A percentile compares a stretch with the other conserved stretches of the same genome.
These are phyloP conservation scores for Galbula dea DNA, from an alignment of 2,113 vertebrate genomes.

Conservation along the genomic window DNA sequence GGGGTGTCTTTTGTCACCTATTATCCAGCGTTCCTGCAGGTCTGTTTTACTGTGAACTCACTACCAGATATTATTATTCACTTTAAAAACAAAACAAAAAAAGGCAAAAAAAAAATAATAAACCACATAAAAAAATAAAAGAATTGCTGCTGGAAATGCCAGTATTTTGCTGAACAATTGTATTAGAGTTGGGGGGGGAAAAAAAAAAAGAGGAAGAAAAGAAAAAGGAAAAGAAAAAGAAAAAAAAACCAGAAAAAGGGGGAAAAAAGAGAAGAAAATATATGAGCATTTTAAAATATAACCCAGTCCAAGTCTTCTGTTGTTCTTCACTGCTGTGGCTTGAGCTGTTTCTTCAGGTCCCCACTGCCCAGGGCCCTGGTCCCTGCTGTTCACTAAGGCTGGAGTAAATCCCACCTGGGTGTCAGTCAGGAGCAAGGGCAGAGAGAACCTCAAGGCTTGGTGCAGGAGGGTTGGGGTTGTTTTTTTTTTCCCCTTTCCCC, in stretches of 20 bases:
- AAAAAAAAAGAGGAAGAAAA: not conserved
- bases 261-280: slow-evolving; percentile 31
- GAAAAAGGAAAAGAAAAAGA: not conserved
- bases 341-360: not conserved
- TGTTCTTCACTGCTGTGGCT: not conserved
- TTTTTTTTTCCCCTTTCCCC: not conserved
- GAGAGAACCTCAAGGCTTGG: not conserved
- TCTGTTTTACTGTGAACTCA: slow-evolving; percentile 73
- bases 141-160: not conserved
- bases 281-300: slow-evolving; percentile 71
- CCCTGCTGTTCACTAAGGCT: too few species aligned
- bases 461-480: accelerated
- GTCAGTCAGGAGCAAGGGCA: accelerated
- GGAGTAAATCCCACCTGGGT: not conserved
- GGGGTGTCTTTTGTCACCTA: slow-evolving; percentile 10
- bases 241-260: slow-evolving; percentile 9
- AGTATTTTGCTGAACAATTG: slow-evolving; percentile 28
- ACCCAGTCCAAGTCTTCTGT: not conserved
- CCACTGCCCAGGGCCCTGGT: too few species aligned
- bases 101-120: not conserved
- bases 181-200: slow-evolving; percentile 45
- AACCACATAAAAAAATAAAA: not conserved
- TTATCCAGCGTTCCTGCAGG: slow-evolving; percentile 36
- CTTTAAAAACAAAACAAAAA: not conserved
- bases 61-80: slow-evolving; percentile 53